Evolutionary conservation across 1,140 invertebrate genomes (phyloP).

Genomic region (Pemphigus obesinymphae): DNA sequence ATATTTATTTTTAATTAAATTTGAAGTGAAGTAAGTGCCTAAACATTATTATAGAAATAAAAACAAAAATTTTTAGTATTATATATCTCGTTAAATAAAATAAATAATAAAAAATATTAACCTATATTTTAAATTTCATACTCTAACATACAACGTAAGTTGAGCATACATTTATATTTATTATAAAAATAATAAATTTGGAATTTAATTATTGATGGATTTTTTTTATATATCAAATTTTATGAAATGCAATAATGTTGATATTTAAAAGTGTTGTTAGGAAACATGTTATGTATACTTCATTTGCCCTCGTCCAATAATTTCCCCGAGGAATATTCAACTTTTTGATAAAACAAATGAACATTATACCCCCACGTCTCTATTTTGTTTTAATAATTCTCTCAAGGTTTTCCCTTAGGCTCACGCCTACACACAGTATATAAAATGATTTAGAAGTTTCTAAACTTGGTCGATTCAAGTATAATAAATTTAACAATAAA

Average conservation of each 20-base stretch:
- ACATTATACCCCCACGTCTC: neutral
- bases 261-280: neutral
- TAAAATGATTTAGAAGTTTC: neutral
- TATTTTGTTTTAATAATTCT: slow-evolving; percentile 12
- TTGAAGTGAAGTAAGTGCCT: no score
- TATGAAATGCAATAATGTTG: neutral
- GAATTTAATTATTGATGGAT: neutral
- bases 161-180: neutral
- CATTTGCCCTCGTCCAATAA: neutral
- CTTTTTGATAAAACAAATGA: neutral
- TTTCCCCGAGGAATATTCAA: neutral
- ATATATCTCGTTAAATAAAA: no score
- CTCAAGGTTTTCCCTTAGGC: neutral
- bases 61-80: no score
- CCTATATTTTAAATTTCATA: no score
- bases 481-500: slow-evolving; percentile 18
- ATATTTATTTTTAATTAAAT: no score
- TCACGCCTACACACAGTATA: neutral
- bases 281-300: neutral
- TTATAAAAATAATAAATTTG: neutral
- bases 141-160: no score
- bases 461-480: neutral
- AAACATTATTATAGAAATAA: no score
- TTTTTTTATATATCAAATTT: neutral
- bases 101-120: no score